These are phyloP conservation scores for Dipodomys merriami DNA, from an alignment of 2,113 vertebrate genomes.

Conservation along the genomic window DNA sequence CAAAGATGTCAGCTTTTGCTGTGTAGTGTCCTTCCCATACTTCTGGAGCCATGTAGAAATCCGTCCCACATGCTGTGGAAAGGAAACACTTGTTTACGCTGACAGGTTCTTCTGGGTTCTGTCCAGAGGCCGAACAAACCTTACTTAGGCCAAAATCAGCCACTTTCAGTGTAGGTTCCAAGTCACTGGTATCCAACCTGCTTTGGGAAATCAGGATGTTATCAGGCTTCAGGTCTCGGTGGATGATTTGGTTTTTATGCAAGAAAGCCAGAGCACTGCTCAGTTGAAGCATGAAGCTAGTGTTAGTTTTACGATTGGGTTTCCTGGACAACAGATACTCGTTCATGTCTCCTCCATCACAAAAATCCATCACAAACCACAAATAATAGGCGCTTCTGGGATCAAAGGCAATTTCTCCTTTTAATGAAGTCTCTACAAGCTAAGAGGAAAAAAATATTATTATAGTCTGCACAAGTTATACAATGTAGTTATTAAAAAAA, in stretches of 20 bases:
- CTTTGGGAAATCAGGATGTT: conserved; percentile 96
- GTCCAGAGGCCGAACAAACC: conserved; percentile 94
- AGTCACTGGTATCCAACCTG: conserved; percentile 84
- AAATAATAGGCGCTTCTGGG: conserved; percentile 96
- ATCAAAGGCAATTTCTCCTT: conserved; percentile 97
- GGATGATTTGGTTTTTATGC: conserved; percentile 98
- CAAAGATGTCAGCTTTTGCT: conserved; percentile 98
- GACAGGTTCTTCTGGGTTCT: conserved; percentile 94
- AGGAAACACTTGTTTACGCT: conserved; percentile 97
- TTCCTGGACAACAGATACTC: conserved; percentile 96
- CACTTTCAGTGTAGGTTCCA: conserved; percentile 96
- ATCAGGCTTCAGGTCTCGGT: conserved; percentile 97
- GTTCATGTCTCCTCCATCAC: conserved; percentile 98
- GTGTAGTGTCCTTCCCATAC: conserved; percentile 99
- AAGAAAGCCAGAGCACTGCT: conserved; percentile 98
- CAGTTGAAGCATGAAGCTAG: conserved; percentile 98
- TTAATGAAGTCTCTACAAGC: conserved; percentile 98
- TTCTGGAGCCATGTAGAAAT: conserved; percentile 99
- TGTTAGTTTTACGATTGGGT: conserved; percentile 96
- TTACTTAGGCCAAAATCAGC: conserved; percentile 98
- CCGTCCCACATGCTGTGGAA: conserved; percentile 96
- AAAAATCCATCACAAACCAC: conserved; percentile 99
- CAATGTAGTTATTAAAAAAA: background rate
- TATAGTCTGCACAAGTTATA: background rate
- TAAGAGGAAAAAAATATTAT: conserved; percentile 79